Percentiles rank a stretch among this genome's conserved stretches.
These are phyloP conservation scores for Siphlonurus alternatus DNA, from an alignment of 2,888 invertebrate species.

Conservation along the genomic window DNA sequence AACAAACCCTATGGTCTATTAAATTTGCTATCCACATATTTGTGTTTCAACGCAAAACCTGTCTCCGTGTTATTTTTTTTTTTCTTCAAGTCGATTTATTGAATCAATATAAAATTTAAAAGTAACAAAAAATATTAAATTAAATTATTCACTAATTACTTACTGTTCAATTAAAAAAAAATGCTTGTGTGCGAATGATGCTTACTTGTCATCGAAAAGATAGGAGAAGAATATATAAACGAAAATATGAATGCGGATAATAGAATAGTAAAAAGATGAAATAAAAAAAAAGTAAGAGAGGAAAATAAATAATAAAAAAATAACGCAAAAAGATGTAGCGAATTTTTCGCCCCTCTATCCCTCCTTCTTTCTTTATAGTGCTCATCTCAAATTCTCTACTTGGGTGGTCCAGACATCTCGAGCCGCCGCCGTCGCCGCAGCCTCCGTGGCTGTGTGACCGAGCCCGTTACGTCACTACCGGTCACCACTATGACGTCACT, in stretches of 20 bases:
- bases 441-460: background rate
- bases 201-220: background rate
- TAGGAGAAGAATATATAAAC: background rate
- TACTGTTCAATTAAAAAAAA: background rate
- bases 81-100: background rate
- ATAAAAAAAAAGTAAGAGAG: background rate
- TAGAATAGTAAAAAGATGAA: background rate
- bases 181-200: too few relatives aligned
- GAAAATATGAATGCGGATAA: background rate
- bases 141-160: background rate
- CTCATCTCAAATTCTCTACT: slow-evolving; percentile 3
- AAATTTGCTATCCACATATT: background rate
- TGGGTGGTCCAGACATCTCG: slow-evolving; percentile 2
- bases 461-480: background rate
- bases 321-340: background rate
- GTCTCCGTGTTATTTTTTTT: background rate
- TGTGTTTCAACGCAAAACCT: background rate
- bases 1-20: background rate
- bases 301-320: background rate
- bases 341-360: background rate
- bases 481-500: background rate
- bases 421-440: background rate
- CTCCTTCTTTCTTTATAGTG: background rate
- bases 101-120: background rate
- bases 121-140: background rate